Evolutionary conservation across 2,888 invertebrate genomes (phyloP).

Genomic region (Cataglyphis altisquamis): DNA sequence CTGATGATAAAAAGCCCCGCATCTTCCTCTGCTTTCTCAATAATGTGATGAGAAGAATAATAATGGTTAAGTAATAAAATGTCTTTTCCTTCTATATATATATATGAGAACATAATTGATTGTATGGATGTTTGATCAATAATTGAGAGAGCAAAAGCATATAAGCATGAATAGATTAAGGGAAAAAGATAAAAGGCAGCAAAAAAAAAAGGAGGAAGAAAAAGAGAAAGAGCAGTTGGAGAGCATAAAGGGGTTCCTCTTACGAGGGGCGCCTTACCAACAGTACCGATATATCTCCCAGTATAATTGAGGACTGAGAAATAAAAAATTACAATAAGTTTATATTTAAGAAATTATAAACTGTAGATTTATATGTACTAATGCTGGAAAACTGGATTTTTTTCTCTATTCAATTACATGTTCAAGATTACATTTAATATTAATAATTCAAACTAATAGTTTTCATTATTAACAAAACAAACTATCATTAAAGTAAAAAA

Average conservation of each 20-base stretch:
- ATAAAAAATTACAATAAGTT: conserved; percentile 81
- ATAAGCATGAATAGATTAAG: conserved; percentile 67
- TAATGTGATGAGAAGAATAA: conserved; percentile 44
- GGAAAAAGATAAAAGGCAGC: conserved; percentile 55
- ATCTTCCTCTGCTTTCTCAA: conserved; percentile 71
- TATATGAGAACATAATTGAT: conserved; percentile 33
- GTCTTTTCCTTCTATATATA: conserved; percentile 16
- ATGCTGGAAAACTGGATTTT: conserved; percentile 45
- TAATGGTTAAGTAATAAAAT: conserved; percentile 36
- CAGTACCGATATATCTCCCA: conserved; percentile 87
- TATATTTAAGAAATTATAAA: conserved; percentile 59
- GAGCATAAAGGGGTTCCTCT: conserved; percentile 81
- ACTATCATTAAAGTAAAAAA: conserved; percentile 16
- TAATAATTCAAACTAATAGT: conserved; percentile 36
- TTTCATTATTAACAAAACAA: conserved; percentile 14
- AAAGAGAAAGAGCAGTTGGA: conserved; percentile 69
- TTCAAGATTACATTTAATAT: neutral
- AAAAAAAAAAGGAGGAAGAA: conserved; percentile 62
- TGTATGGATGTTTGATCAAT: conserved; percentile 26
- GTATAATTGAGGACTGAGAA: conserved; percentile 86
- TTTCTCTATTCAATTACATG: conserved; percentile 29
- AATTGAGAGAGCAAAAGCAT: conserved; percentile 63
- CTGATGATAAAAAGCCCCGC: conserved; percentile 81
- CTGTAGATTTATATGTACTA: conserved; percentile 53
- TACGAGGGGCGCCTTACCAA: conserved; percentile 86